Percentiles rank a stretch among this genome's conserved stretches.
These are phyloP conservation scores for Ectropis grisescens DNA, from an alignment of 1,140 invertebrate species.

Conservation along the genomic window DNA sequence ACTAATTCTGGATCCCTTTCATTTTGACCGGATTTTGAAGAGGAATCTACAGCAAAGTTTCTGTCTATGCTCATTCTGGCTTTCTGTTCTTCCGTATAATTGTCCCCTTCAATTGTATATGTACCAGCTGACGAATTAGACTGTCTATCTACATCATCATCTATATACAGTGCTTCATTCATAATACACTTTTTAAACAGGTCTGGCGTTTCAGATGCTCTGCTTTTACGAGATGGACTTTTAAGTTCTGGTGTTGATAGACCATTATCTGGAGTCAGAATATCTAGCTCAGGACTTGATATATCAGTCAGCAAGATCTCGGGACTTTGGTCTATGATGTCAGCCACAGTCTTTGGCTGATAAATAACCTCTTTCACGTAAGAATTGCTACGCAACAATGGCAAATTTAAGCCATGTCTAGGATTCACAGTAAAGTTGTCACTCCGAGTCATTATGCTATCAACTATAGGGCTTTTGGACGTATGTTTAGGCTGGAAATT, in stretches of 20 bases:
- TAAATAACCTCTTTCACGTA: constrained; percentile 52
- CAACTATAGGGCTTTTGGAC: constrained; percentile 67
- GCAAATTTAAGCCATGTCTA: constrained; percentile 59
- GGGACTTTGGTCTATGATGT: constrained; percentile 65
- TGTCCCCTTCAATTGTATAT: constrained; percentile 88
- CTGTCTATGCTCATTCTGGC: constrained; percentile 89
- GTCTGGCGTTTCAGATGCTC: constrained; percentile 52
- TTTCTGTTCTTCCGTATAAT: constrained; percentile 87
- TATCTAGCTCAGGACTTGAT: constrained; percentile 72
- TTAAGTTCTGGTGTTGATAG: constrained; percentile 53
- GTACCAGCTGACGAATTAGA: constrained; percentile 81
- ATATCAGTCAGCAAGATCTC: constrained; percentile 68
- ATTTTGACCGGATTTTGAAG: constrained; percentile 7
- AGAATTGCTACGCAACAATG: constrained; percentile 66
- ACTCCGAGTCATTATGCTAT: constrained; percentile 67
- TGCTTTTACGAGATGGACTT: constrained; percentile 39
- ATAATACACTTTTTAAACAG: constrained; percentile 51
- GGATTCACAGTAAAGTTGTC: constrained; percentile 42
- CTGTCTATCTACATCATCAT: constrained; percentile 51
- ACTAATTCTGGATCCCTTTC: constrained; percentile 49
- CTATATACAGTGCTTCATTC: constrained; percentile 47
- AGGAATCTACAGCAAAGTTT: constrained; percentile 70
- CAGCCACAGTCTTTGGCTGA: constrained; percentile 44
- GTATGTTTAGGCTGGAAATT: constrained; percentile 38
- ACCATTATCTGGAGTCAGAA: constrained; percentile 69